Base-by-base conservation (phyloP, 1,140 invertebrate genomes). In the Solenopsis invicta region DNA sequence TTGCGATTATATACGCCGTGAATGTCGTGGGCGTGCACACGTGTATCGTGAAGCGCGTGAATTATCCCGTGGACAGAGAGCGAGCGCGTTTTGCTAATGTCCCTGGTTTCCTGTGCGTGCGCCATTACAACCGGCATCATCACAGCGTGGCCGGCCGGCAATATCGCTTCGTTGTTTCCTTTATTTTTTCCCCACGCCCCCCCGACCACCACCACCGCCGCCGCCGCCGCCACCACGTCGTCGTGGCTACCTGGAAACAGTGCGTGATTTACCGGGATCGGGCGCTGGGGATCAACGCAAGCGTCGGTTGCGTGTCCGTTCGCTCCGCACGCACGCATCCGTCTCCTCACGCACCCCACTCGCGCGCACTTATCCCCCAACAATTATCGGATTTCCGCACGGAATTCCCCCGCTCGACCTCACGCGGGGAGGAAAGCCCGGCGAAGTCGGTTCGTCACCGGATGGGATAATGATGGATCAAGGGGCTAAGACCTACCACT, bases 351-450 rank as follows among this genome's bases (percentile, higher is more conserved):
- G 90, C 88, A 78, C 76, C 74, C 29, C n/a, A 29, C 66, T 86
- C 48, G 77, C 59, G 29, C 78, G 24, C 81, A 78, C 74, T 88
- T 89, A 81, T 90, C 87, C 91, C 48, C 74, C 82, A 16, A 88
- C 93, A 93, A 94, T 94, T 94, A 94, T 93, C 92, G 87, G 85
- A 91, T 93, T 93, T 94, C 89, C 91, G 88, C 81, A 85, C 86
- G 87, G 64, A 87, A 87, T 88, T 87, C 78, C 56, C 78, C 45
- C 61, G 54, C 61, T 76, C 52, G 52, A 64, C 0, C 12, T 6
- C 37, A 18, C 8, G 24, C 18, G 62, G 16, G 45, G 24, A 78
- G 80, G 85, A 87, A 91, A 90, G 72, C 81, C 56, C 12, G 62
- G 86, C 87, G 41, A 74, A 71, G 50, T 41, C 64, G 66, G 80